phyloP scores from a whole-genome alignment of 2,888 invertebrate genomes.

The Argyra leucocephala region DNA sequence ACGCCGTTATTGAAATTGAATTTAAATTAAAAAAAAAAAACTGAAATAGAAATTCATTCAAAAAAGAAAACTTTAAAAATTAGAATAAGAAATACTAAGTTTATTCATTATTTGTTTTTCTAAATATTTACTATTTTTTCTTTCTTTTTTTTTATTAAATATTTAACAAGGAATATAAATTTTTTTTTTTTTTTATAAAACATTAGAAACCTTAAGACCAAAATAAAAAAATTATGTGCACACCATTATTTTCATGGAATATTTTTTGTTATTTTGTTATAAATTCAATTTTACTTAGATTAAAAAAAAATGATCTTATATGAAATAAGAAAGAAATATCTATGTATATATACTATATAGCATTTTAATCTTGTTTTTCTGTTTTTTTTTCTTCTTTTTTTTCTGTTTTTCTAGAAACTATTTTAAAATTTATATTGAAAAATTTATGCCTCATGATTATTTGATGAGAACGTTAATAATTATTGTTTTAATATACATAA shows the following conservation, averaged over 20 bases:
- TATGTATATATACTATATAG: too few species aligned
- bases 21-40: too few species aligned
- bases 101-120: background rate
- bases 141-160: background rate
- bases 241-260: background rate
- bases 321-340: too few species aligned
- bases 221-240: background rate
- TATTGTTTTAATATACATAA: background rate
- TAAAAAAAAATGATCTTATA: too few species aligned
- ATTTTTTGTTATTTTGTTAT: too few species aligned
- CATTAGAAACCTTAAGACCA: constrained; percentile 2
- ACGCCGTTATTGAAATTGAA: too few species aligned
- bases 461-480: background rate
- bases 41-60: too few species aligned
- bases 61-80: too few species aligned
- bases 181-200: background rate
- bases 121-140: background rate
- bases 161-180: background rate
- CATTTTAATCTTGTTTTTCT: too few species aligned
- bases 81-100: background rate
- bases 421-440: background rate
- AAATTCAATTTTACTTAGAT: too few species aligned
- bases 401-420: background rate
- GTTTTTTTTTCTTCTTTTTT: too few species aligned
- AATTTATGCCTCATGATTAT: background rate